Evolutionary conservation across 2,888 invertebrate species (phyloP), one percentile per base, ranked within the genome.

Genomic region (Diplolepis rosae): DNA sequence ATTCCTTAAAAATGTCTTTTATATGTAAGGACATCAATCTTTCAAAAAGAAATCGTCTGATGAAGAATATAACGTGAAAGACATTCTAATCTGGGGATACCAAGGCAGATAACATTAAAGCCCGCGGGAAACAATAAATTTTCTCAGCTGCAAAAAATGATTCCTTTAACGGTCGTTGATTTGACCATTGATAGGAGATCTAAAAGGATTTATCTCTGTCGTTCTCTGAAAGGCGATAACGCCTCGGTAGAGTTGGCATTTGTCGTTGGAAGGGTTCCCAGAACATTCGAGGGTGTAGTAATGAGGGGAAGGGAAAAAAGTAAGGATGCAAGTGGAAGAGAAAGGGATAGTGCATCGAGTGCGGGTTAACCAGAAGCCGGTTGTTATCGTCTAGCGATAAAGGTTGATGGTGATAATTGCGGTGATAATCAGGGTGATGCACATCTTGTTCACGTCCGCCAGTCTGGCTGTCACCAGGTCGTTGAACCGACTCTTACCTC

Each of bases 401-500:
- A 85, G 84, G 82, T 82, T 81, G 80, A 82, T 85, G 84, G 80
- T 80, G 83, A 85, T 84, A 84, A 85, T 84, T 84, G 83, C 78
- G 80, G 79, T 81, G 80, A 82, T 81, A 81, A 71, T 35, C 89
- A 87, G 80, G 89, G 88, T 87, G 89, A 86, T 86, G 89, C 89
- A 82, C 90, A 85, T 81, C 90, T 87, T 85, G 88, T 89, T 90
- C 89, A 89, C 89, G 89, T 89, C 86, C 90, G 89, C 89, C 89
- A 90, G 80, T 79, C 78, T 84, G 84, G 80, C 83, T 83, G 85
- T 84, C 85, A 84, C 79, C 90, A 90, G 90, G 85, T 84, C 84
- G 84, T 84, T 85, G 85, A 84, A 84, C 85, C 82, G 76, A 88
- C 91, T 91, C 90, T 91, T 90, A 92, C 80, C 78, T 87, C 91